Evolutionary conservation across 2,888 invertebrate species (phyloP).

Genomic region (Atrina japonica): DNA sequence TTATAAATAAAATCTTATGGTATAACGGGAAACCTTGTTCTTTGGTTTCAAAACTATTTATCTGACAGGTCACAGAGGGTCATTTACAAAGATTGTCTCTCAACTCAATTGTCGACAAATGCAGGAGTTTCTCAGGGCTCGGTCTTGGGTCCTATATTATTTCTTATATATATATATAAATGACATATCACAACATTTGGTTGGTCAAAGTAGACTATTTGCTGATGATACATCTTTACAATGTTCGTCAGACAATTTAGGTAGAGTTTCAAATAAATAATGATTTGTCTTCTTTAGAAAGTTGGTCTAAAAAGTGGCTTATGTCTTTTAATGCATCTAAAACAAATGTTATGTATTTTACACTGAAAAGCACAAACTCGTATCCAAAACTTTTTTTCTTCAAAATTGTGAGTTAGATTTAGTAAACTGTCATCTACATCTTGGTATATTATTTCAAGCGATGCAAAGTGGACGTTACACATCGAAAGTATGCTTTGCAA

Average conservation of each 20-base stretch:
- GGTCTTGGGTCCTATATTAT: constrained; percentile 18
- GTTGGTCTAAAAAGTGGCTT: no score
- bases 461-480: no score
- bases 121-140: constrained; percentile 22
- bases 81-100: not conserved
- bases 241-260: not conserved
- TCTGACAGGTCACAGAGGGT: not conserved
- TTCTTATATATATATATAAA: constrained; percentile 6
- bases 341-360: not conserved
- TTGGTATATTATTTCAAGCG: no score
- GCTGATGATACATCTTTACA: constrained; percentile 11
- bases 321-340: constrained; percentile 1
- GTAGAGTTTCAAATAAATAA: no score
- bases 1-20: constrained; percentile 14
- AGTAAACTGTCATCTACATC: no score
- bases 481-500: no score
- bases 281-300: no score
- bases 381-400: no score
- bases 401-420: no score
- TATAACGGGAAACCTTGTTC: constrained; percentile 9
- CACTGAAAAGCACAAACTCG: not conserved
- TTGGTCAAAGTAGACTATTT: not conserved
- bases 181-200: not conserved
- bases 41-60: not conserved
- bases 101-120: not conserved